Evolutionary conservation across 1,140 invertebrate species (phyloP), one percentile per base, ranked within the genome.

Genomic region (Rhopalosiphum maidis): DNA sequence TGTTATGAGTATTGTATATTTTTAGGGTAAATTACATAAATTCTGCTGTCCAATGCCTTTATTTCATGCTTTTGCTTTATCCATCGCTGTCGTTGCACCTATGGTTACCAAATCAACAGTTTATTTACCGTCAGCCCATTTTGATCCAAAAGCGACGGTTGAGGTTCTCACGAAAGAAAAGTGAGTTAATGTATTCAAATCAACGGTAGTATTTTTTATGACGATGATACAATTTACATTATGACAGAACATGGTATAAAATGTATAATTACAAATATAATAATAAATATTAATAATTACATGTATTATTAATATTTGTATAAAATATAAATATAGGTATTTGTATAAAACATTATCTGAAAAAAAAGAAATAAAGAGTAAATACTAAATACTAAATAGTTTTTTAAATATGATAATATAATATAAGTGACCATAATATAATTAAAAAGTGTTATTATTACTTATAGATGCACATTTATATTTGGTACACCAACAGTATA

Each of bases 401-500:
- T 7, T 41, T 23, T 23, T 43, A 21, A 87, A 87, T n/a, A 41
- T 41, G 25, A 23, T 2, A 41, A 23, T 43, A 85, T 25, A 23
- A 37, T 41, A 8, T 3, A 41, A 22, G 22, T 41, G 0, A 85
- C 15, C n/a, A 6, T 35, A 37, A 6, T 35, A 37, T 85, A 46
- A 11, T 46, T 18, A 68, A 68, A 68, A 68, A n/a, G 30, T 3
- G 60, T 87, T 87, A 87, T 87, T 87, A 48, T 48, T 41, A 41
- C 8, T 46, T 77, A 21, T 41, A 97, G 97, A 94, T 98, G 98
- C 94, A 97, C 97, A 7, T 95, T 97, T 21, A 95, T 98, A 25
- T 98, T 97, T 94, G 99, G 99, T n/a, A 99, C 99, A 0, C 99
- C 99, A 6, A 99, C 99, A 0, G 99, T 99, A 98, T 98, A 97